Conservation (phyloP, 2,113 vertebrate genomes). For the Seriola aureovittata region DNA sequence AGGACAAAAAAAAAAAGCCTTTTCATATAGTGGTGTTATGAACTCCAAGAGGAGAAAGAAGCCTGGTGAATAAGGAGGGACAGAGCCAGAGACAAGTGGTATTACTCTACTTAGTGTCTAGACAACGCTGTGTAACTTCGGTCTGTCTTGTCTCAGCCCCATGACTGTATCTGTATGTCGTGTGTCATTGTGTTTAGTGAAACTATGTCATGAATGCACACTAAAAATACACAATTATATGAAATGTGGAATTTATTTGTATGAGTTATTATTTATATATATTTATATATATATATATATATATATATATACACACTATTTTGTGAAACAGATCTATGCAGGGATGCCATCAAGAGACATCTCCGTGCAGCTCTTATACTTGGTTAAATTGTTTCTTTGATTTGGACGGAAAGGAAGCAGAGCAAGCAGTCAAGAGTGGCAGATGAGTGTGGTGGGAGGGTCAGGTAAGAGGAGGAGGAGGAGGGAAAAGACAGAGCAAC, state of each 20-base stretch:
- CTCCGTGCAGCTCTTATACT: slow-evolving; percentile 6
- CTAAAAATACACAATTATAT: neutral
- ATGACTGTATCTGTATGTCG: neutral
- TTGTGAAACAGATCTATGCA: neutral
- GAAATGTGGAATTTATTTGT: neutral
- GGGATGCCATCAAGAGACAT: slow-evolving; percentile 18
- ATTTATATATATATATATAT: neutral
- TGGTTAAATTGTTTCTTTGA: slow-evolving; percentile 3
- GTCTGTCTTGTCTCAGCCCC: neutral
- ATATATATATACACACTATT: neutral
- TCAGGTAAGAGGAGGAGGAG: slow-evolving; percentile 55
- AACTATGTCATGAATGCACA: neutral
- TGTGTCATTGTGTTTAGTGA: neutral
- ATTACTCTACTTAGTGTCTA: slow-evolving; percentile 24
- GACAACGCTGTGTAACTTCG: slow-evolving; percentile 19
- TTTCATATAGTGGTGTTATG: slow-evolving; percentile 36
- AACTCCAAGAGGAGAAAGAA: slow-evolving; percentile 7
- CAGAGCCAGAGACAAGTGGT: slow-evolving; percentile 22
- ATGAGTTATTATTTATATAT: neutral
- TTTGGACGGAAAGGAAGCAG: neutral
- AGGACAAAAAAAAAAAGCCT: neutral
- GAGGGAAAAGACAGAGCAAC: slow-evolving; percentile 49
- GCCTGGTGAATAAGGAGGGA: slow-evolving; percentile 26
- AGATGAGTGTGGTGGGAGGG: slow-evolving; percentile 49
- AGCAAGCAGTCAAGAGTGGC: neutral